phyloP scores from a whole-genome alignment of 2,797 vertebrate species.

The Sebastes minor region DNA sequence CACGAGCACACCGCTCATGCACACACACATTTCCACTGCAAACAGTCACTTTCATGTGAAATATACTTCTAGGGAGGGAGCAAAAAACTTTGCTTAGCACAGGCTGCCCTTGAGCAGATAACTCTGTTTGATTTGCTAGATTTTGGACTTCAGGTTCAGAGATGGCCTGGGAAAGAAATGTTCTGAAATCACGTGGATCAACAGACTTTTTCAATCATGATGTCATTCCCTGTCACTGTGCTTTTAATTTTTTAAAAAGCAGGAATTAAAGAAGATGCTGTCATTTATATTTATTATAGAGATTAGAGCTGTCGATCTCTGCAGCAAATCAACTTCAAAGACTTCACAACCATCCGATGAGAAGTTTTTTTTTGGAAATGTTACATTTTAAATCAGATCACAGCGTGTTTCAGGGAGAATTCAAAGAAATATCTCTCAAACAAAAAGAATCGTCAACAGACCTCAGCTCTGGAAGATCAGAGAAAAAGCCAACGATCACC shows the following conservation, averaged over 20 bases:
- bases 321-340: background rate
- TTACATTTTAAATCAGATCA: background rate
- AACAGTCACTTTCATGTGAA: conserved; percentile 69
- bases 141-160: conserved; percentile 72
- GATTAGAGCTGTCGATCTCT: background rate
- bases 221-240: conserved; percentile 38
- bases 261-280: background rate
- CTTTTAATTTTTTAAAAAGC: background rate
- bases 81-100: conserved; percentile 78
- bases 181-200: conserved; percentile 63
- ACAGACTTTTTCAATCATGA: conserved; percentile 47
- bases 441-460: background rate
- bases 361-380: background rate
- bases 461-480: background rate
- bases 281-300: background rate
- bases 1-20: conserved; percentile 4
- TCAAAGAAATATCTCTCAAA: background rate
- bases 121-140: conserved; percentile 75
- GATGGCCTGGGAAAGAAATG: conserved; percentile 64
- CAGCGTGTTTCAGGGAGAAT: background rate
- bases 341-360: background rate
- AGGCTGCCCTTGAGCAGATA: conserved; percentile 78
- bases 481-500: conserved; percentile 3
- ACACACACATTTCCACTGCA: conserved; percentile 49
- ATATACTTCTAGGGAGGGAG: conserved; percentile 75